Base-by-base conservation (phyloP, 37 sponge, comb jelly and placozoan genomes). In the Haliclona indistincta region DNA sequence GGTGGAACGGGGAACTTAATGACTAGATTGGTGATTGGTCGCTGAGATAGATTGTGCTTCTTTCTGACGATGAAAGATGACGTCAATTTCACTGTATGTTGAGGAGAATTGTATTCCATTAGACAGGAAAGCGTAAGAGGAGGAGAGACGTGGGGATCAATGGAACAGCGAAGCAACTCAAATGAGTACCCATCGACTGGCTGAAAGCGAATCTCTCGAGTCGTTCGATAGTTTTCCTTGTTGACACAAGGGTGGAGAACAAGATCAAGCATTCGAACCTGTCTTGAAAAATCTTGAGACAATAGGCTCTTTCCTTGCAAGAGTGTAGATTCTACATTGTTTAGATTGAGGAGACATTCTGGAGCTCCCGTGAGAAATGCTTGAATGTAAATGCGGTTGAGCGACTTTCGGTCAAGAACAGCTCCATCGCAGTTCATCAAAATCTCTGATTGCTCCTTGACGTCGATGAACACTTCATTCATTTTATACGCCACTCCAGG, bases 351-450 rank as follows among this genome's bases (percentile, higher is more conserved):
- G 34, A 55, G 51, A 62, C 94, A 93, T 20, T 85, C 81, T 0
- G 93, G 81, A 5, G 83, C 40, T 13, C 74, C 89, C 0, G 81
- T 71, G 17, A 88, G 71, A 51, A 88, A 93, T 13, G 89, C 94
- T 61, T 93, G 94, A 20, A 93, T 71, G 47, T 84, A 81, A 38
- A 93, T 38, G n/a, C 85, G 30, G 41, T 85, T 88, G 17, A 81
- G 72, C 7, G 89, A 88, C 45, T 69, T 65, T 39, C 94, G 64
- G 47, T 93, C 94, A 47, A 93, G 60, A 0, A 93, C 94, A 0
- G 94, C 89, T 22, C 94, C 94, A 67, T 93, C 85, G 54, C 94
- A 88, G 74, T 88, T 93, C 94, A 93, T 93, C 66, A 93, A 61
- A 29, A 93, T 93, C 35, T 85, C 72, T 0, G 89, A 80, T 40